Conservation (phyloP, 2,797 vertebrate species). For the Phrynocephalus guinanensis region DNA sequence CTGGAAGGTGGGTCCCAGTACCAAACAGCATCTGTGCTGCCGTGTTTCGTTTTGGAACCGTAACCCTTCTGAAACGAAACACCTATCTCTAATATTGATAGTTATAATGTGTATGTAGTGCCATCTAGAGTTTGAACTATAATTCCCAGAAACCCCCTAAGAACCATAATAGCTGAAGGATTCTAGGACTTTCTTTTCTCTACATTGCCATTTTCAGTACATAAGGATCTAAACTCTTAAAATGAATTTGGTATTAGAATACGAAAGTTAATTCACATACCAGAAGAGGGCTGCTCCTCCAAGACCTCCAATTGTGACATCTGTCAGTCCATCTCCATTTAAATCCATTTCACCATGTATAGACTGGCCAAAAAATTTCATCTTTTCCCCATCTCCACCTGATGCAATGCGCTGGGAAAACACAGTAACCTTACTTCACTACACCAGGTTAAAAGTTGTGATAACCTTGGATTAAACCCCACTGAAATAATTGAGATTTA, state of each 20-base stretch:
- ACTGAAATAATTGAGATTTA: not conserved
- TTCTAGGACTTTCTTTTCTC: too few species aligned
- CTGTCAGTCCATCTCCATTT: conserved; percentile 92
- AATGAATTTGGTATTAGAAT: not conserved
- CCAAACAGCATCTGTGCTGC: too few species aligned
- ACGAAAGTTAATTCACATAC: conserved; percentile 76
- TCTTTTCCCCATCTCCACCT: conserved; percentile 89
- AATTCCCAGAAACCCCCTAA: too few species aligned
- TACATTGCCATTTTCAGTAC: too few species aligned
- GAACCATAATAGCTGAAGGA: too few species aligned
- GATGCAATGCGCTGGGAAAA: conserved; percentile 89
- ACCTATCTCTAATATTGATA: too few species aligned
- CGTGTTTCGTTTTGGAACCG: too few species aligned
- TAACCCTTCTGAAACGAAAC: too few species aligned
- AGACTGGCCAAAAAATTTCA: conserved; percentile 97
- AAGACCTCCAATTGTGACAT: conserved; percentile 94
- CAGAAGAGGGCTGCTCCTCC: conserved; percentile 96
- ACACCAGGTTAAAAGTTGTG: not conserved
- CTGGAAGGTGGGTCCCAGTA: too few species aligned
- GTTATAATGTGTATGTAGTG: too few species aligned
- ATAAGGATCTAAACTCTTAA: too few species aligned
- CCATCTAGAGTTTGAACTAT: too few species aligned
- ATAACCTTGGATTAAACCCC: not conserved
- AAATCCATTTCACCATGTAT: conserved; percentile 97
- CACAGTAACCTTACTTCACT: conserved; percentile 15